Conservation (phyloP, 2,113 vertebrate genomes). For the Pardalotus punctatus region DNA sequence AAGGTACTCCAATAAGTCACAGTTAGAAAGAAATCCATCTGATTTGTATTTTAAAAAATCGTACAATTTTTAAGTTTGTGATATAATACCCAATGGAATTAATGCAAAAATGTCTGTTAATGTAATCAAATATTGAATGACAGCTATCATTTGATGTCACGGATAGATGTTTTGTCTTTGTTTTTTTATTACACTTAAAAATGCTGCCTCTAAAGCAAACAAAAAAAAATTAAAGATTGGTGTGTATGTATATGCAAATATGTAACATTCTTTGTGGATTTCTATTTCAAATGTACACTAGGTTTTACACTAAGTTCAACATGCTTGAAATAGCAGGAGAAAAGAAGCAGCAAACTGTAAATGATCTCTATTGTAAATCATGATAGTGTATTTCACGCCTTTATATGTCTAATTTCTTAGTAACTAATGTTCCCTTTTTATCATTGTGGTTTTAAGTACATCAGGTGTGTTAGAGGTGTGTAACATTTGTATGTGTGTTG, state of each 20-base stretch:
- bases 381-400: background rate
- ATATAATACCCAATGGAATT: background rate
- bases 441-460: background rate
- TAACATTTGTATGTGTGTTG: background rate
- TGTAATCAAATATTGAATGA: background rate
- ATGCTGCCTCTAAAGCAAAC: background rate
- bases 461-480: background rate
- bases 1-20: background rate
- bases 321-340: background rate
- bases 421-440: background rate
- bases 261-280: background rate
- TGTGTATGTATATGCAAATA: background rate
- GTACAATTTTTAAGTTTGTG: background rate
- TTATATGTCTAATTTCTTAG: background rate
- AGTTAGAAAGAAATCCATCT: background rate
- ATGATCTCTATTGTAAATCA: background rate
- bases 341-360: fast-evolving
- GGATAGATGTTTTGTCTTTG: background rate
- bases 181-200: background rate
- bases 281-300: background rate
- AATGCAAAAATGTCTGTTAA: background rate
- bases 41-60: background rate
- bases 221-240: background rate
- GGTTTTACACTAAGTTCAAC: background rate
- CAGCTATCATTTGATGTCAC: background rate